Evolutionary conservation across 2,888 invertebrate genomes (phyloP).

Genomic region (Tipula confusa): DNA sequence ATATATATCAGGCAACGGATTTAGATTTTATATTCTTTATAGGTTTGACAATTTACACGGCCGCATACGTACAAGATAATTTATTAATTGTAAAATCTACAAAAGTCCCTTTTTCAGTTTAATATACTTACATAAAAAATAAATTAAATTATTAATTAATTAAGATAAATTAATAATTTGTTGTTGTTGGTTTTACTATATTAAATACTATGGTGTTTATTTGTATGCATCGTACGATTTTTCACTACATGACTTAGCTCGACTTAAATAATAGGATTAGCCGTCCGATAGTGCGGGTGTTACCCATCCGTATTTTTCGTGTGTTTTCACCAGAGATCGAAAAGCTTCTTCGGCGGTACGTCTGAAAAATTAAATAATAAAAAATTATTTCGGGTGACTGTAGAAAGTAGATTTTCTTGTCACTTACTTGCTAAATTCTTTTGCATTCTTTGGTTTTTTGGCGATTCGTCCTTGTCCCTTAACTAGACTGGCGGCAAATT

Average conservation of each 20-base stretch:
- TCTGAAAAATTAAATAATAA: constrained; percentile 41
- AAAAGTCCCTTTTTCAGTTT: not conserved
- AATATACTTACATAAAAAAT: constrained; percentile 20
- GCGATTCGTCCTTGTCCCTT: constrained; percentile 82
- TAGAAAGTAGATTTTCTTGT: not conserved
- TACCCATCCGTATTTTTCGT: constrained; percentile 89
- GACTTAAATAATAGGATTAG: constrained; percentile 49
- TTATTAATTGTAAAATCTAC: not conserved
- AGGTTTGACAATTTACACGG: not conserved
- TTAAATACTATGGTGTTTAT: not conserved
- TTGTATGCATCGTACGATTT: not conserved
- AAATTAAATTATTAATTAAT: not conserved
- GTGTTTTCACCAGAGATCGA: constrained; percentile 80
- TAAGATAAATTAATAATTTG: constrained; percentile 8
- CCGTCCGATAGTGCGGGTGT: constrained; percentile 82
- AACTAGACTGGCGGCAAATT: constrained; percentile 82
- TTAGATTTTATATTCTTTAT: not conserved
- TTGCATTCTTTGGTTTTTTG: constrained; percentile 69
- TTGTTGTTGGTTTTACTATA: not conserved
- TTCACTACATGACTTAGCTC: not conserved
- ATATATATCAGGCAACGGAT: not conserved
- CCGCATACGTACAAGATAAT: no score
- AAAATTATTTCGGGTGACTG: not conserved
- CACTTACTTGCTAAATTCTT: constrained; percentile 64
- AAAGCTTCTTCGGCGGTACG: constrained; percentile 85